Evolutionary conservation across 2,113 vertebrate species (phyloP).

Genomic region (Pygoscelis antarcticus): DNA sequence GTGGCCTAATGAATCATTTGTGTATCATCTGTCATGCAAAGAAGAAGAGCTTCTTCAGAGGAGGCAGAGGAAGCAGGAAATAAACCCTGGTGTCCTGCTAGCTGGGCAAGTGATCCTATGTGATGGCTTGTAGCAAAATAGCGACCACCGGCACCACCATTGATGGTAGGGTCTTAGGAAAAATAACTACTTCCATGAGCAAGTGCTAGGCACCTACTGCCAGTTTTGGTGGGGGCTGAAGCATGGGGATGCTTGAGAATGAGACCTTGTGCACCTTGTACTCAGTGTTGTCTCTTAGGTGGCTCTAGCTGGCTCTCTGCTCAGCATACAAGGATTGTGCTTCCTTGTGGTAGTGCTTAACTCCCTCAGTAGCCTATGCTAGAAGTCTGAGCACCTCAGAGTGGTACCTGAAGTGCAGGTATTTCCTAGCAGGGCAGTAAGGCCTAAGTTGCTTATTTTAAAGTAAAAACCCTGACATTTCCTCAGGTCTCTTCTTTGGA

Average conservation of each 20-base stretch:
- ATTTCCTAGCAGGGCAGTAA: not conserved
- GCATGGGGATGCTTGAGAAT: not conserved
- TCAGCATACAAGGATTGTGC: fast-evolving
- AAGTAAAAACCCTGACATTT: not conserved
- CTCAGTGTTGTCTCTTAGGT: not conserved
- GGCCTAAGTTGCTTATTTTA: not conserved
- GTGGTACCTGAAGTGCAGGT: not conserved
- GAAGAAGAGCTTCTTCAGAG: not conserved
- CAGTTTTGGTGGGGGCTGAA: not conserved
- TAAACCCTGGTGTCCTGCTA: not conserved
- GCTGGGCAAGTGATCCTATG: not conserved
- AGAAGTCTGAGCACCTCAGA: not conserved
- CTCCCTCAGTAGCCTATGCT: not conserved
- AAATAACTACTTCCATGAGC: not conserved
- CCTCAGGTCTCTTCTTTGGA: not conserved
- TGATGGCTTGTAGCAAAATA: not conserved
- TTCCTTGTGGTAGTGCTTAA: not conserved
- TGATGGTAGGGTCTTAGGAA: not conserved
- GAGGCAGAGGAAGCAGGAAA: not conserved
- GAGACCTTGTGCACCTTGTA: not conserved
- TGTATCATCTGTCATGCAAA: not conserved
- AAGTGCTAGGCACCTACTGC: not conserved
- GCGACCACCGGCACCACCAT: not conserved
- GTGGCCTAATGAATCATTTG: not conserved
- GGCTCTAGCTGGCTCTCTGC: not conserved